Conservation (phyloP, 2,113 vertebrate species). For the Menidia beryllina region DNA sequence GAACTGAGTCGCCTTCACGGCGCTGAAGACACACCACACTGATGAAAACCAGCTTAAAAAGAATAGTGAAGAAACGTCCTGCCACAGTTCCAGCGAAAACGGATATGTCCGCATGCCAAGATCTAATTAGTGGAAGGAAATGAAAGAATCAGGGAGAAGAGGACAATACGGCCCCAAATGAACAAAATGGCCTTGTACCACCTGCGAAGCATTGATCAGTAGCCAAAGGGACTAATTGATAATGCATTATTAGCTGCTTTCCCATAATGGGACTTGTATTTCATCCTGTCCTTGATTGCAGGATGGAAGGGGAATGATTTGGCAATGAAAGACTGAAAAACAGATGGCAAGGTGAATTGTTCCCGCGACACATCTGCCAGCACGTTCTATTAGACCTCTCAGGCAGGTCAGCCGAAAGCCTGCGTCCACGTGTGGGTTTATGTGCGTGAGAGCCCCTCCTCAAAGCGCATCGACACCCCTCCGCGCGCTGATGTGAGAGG, state of each 20-base stretch:
- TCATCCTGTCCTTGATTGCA: constrained; percentile 80
- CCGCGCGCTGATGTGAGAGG: constrained; percentile 23
- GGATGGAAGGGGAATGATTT: constrained; percentile 60
- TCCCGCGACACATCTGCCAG: constrained; percentile 78
- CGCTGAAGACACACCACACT: constrained; percentile 32
- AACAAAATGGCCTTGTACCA: constrained; percentile 79
- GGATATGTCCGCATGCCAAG: constrained; percentile 64
- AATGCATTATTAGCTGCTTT: constrained; percentile 83
- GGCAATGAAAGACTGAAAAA: constrained; percentile 70
- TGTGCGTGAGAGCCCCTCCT: constrained; percentile 24
- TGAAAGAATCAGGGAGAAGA: constrained; percentile 70
- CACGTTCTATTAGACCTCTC: constrained; percentile 68
- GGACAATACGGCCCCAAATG: constrained; percentile 76
- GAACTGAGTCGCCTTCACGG: constrained; percentile 31
- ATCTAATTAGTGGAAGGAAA: constrained; percentile 80
- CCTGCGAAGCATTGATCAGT: constrained; percentile 85
- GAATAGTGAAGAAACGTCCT: constrained; percentile 73
- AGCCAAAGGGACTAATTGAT: constrained; percentile 84
- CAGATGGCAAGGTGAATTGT: constrained; percentile 85
- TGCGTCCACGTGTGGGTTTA: neutral
- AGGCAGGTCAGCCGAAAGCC: constrained; percentile 55
- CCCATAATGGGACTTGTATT: constrained; percentile 82
- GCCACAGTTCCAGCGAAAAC: constrained; percentile 74
- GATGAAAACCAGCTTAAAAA: constrained; percentile 81
- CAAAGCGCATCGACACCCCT: constrained; percentile 42